A percentile compares a stretch with the other conserved stretches of the same genome.
Conservation (phyloP, 1,140 invertebrate species). For the Drosophila bifasciata region DNA sequence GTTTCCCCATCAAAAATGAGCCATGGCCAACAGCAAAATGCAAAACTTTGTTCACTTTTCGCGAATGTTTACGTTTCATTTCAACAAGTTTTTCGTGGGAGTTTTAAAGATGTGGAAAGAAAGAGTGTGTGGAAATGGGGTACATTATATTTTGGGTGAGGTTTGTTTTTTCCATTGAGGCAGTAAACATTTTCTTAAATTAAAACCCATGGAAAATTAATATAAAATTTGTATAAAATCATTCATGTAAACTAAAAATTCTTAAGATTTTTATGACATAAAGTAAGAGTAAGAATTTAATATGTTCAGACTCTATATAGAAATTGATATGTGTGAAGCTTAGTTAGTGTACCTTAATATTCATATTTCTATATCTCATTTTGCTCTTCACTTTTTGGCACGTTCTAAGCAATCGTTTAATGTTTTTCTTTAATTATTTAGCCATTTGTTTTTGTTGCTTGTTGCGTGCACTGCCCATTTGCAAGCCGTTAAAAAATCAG, state of each 20-base stretch:
- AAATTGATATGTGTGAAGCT: neutral
- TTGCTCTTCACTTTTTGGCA: neutral
- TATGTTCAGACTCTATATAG: too few species aligned
- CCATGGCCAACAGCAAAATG: constrained; percentile 32
- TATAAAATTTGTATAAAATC: too few species aligned
- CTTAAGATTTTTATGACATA: neutral
- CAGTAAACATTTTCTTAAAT: too few species aligned
- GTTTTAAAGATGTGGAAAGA: neutral
- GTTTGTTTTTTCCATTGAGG: too few species aligned
- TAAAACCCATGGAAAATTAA: too few species aligned
- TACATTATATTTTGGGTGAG: too few species aligned
- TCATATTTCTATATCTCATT: neutral
- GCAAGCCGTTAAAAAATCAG: constrained; percentile 46
- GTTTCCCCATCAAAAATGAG: constrained; percentile 25
- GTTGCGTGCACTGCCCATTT: constrained; percentile 54
- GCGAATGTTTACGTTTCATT: constrained; percentile 40
- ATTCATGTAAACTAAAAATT: too few species aligned
- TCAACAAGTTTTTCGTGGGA: constrained; percentile 21
- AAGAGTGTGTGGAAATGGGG: too few species aligned
- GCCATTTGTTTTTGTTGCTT: constrained; percentile 5
- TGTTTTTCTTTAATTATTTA: neutral
- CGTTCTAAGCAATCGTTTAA: constrained; percentile 4
- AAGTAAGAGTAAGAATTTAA: too few species aligned
- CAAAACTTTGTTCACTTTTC: constrained; percentile 33
- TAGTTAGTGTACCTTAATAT: neutral